A percentile compares a stretch with the other conserved stretches of the same genome.
Evolutionary conservation across 2,797 vertebrate species (phyloP).

Genomic region (Mareca penelope): DNA sequence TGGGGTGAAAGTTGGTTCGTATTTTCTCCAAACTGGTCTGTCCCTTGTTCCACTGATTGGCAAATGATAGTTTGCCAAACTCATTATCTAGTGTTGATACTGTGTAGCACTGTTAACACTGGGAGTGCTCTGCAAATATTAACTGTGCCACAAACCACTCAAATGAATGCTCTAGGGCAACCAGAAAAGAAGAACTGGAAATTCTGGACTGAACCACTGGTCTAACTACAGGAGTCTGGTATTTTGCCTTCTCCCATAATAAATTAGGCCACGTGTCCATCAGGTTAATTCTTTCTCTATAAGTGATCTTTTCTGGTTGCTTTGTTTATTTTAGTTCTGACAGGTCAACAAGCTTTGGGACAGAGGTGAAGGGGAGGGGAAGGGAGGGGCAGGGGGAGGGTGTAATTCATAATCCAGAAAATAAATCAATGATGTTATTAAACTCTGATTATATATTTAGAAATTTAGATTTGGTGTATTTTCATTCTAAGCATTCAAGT

Average conservation of each 20-base stretch:
- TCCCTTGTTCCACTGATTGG: constrained; percentile 60
- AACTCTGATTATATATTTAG: constrained; percentile 73
- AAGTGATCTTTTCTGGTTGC: constrained; percentile 69
- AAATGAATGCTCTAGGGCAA: constrained; percentile 71
- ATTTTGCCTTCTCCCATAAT: constrained; percentile 57
- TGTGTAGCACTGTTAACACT: constrained; percentile 69
- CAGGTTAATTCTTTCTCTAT: constrained; percentile 61
- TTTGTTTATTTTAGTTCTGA: constrained; percentile 68
- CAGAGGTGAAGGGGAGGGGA: constrained; percentile 33
- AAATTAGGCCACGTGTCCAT: constrained; percentile 54
- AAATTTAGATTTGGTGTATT: constrained; percentile 71
- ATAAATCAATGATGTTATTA: constrained; percentile 67
- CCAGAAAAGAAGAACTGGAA: constrained; percentile 71
- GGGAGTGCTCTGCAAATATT: constrained; percentile 66
- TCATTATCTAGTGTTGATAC: constrained; percentile 63
- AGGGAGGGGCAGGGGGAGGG: constrained; percentile 52
- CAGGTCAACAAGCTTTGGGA: constrained; percentile 57
- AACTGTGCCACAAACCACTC: constrained; percentile 71
- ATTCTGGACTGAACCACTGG: constrained; percentile 61
- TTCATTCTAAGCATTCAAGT: constrained; percentile 67
- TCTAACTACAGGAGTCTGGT: constrained; percentile 64
- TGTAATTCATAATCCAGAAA: constrained; percentile 58
- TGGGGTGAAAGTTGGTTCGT: constrained; percentile 56
- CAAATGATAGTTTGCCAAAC: constrained; percentile 68
- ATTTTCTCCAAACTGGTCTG: constrained; percentile 61